Conservation (phyloP, 1,140 invertebrate genomes). For the Drosophila murphyi region DNA sequence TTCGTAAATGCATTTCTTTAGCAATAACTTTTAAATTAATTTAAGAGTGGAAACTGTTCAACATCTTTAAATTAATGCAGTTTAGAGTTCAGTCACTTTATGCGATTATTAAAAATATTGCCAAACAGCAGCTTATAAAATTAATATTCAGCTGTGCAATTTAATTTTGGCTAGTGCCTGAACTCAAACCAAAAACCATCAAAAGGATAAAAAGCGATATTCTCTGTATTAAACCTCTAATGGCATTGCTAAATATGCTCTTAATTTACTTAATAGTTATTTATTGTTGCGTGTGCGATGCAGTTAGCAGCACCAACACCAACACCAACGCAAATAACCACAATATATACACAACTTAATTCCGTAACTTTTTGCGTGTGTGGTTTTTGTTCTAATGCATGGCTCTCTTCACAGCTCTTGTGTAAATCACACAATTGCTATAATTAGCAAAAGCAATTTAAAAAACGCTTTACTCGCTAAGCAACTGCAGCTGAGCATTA, state of each 20-base stretch:
- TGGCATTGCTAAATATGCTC: neutral
- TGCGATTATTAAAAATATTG: too few species aligned
- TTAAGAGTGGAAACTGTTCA: too few species aligned
- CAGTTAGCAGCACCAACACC: neutral
- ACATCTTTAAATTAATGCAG: too few species aligned
- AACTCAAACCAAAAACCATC: too few species aligned
- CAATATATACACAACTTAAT: neutral
- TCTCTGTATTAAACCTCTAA: neutral
- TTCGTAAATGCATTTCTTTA: neutral
- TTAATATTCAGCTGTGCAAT: neutral
- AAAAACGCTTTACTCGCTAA: neutral
- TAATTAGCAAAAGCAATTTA: neutral
- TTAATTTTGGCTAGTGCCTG: neutral
- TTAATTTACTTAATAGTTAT: constrained; percentile 3
- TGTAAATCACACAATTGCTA: neutral
- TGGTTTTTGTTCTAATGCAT: neutral
- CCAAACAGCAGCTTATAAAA: neutral
- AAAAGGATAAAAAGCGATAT: neutral
- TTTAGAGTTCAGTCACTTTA: too few species aligned
- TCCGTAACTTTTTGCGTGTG: neutral
- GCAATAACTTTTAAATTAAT: neutral
- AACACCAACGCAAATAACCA: neutral
- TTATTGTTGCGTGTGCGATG: neutral
- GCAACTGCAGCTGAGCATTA: neutral
- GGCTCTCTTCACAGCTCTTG: neutral